Conservation (phyloP, 2,113 vertebrate genomes). For the Lophius piscatorius region DNA sequence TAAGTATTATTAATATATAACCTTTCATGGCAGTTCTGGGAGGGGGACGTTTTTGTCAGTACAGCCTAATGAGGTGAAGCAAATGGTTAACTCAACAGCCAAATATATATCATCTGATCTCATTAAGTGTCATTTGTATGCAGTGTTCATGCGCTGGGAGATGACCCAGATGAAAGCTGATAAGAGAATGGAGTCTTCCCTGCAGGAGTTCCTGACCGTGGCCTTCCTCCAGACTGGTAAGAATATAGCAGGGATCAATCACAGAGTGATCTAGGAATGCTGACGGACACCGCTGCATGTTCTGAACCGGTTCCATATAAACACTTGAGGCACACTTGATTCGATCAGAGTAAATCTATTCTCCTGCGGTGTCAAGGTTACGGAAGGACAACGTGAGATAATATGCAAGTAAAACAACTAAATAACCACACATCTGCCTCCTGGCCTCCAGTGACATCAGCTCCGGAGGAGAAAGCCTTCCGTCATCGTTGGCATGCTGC, state of each 20-base stretch:
- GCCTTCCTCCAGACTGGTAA: background rate
- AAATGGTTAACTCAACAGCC: too few relatives aligned
- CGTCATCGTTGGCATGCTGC: conserved; percentile 69
- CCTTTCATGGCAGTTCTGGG: too few relatives aligned
- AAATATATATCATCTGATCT: conserved; percentile 7
- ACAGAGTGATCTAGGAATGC: conserved; percentile 16
- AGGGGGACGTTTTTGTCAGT: too few relatives aligned
- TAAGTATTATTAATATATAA: too few relatives aligned
- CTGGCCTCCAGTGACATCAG: conserved; percentile 52
- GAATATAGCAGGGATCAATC: conserved; percentile 35
- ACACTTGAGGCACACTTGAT: conserved; percentile 34
- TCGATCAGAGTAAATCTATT: conserved; percentile 37
- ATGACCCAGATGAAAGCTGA: background rate
- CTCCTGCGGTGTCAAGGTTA: conserved; percentile 14
- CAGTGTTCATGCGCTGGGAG: background rate
- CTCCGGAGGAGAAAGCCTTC: conserved; percentile 35
- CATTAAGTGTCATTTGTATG: conserved; percentile 1
- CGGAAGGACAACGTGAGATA: conserved; percentile 5
- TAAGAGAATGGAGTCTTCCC: background rate
- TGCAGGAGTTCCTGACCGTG: background rate
- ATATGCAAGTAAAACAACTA: conserved; percentile 1
- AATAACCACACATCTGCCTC: conserved; percentile 23
- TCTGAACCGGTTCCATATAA: conserved; percentile 40
- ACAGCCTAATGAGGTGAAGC: too few relatives aligned
- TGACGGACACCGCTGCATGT: conserved; percentile 22